phyloP scores from a whole-genome alignment of 2,888 invertebrate genomes.

The Ferrisia virgata region DNA sequence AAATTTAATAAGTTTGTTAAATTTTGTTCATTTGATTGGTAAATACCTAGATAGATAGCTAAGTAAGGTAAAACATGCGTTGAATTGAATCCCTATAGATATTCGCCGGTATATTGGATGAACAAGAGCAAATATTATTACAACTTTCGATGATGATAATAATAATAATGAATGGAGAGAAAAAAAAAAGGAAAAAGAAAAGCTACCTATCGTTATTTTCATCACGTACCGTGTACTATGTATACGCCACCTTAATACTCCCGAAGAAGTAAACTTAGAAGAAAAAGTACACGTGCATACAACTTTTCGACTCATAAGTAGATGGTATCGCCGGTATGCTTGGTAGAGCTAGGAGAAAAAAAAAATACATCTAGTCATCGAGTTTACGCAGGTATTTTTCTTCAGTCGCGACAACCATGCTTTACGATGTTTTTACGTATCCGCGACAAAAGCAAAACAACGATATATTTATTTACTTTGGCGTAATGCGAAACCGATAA shows the following conservation, averaged over 20 bases:
- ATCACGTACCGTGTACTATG: neutral
- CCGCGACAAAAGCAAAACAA: neutral
- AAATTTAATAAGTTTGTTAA: too few species aligned
- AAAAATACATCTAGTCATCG: neutral
- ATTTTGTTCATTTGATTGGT: too few species aligned
- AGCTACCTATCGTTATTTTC: neutral
- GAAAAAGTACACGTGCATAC: neutral
- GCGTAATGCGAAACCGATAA: slow-evolving; percentile 17
- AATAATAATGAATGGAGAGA: too few species aligned
- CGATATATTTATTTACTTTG: neutral
- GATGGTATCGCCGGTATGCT: neutral
- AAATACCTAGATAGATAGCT: too few species aligned
- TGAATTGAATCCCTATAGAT: slow-evolving; percentile 1
- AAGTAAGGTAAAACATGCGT: too few species aligned
- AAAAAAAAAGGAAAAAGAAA: too few species aligned
- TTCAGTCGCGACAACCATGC: neutral
- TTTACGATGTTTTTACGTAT: neutral
- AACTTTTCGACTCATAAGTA: neutral
- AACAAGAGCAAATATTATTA: slow-evolving; percentile 19
- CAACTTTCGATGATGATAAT: slow-evolving; percentile 3
- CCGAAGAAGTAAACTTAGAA: neutral
- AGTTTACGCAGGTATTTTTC: slow-evolving; percentile 18
- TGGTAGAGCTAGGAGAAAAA: neutral
- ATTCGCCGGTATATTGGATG: slow-evolving; percentile 2
- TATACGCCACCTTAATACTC: neutral